Base-by-base conservation (phyloP, 2,113 vertebrate genomes). In the Stigmatopora argus region DNA sequence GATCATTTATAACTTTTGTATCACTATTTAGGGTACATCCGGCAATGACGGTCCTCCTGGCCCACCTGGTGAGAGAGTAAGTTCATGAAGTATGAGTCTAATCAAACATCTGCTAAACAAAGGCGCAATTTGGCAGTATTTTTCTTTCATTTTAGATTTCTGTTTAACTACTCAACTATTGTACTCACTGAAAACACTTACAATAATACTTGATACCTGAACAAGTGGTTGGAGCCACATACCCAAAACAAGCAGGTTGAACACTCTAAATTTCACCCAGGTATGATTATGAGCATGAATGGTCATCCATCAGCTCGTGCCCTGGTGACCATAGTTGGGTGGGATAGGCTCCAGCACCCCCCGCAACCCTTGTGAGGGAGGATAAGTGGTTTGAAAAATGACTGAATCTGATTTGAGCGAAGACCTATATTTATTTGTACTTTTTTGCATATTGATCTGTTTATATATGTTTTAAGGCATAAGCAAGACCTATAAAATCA, bases 11-110 rank as follows among this genome's bases (percentile, higher is more conserved):
- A 62, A 21, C 41, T 60, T 35, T 56, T 78, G 41, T 56, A 76
- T 70, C 76, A 58, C 66, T 64, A 84, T 69, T 6, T 79, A 99
- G 97, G 97, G 97, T 53, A 98, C 95, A 62, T 80, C 97, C 51
- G 97, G 97, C 11, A 95, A 93, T 14, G 96, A 99, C 34, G 97
- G 97, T 12, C 95, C 96, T 64, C 91, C 93, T 26, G 97, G 97
- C 19, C 93, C 94, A 3, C 94, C 95, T 11, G 97, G 96, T 55
- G 97, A 98, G 91, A 94, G 95, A 91, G 96, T 99, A 90, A 85
- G 95, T 90, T 56, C 47, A 73, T 8, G 34, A 66, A 57, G 58
- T 38, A 18, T 5, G 26, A 57, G 35, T 44, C 31, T 66, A 4
- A 5, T 49, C 34, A 62, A 44, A 48, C 11, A 18, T 52, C 0